Evolutionary conservation across 64 coral and sea anemone genomes (phyloP).

Genomic region (Dendronephthya gigantea): DNA sequence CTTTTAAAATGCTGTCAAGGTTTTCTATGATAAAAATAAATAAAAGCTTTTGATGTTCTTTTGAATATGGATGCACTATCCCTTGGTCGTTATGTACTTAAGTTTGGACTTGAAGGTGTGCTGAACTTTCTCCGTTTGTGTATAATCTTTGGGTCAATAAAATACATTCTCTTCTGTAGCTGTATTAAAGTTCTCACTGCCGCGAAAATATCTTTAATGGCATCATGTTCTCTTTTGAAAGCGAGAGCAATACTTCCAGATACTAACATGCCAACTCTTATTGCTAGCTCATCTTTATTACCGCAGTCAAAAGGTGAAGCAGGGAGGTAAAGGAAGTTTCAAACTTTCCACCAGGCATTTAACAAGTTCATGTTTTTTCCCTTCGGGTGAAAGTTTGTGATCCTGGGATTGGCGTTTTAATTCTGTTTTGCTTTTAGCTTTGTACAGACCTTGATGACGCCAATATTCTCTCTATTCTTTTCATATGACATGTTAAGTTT

Average conservation of each 20-base stretch:
- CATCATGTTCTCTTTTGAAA: conserved; percentile 24
- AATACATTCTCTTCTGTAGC: conserved; percentile 22
- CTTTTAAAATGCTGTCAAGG: no score
- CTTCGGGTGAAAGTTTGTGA: conserved; percentile 6
- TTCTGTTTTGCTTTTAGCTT: neutral
- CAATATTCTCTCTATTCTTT: conserved; percentile 28
- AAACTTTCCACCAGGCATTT: conserved; percentile 15
- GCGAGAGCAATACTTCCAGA: neutral
- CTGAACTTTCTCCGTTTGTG: conserved; percentile 27
- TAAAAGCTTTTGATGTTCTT: no score
- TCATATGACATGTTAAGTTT: conserved; percentile 31
- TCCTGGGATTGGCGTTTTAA: conserved; percentile 22
- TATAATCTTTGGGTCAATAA: conserved; percentile 28
- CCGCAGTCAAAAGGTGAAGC: conserved; percentile 25
- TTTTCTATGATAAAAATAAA: no score
- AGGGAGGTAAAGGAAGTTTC: conserved; percentile 14
- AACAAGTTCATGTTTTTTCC: conserved; percentile 34
- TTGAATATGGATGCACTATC: neutral
- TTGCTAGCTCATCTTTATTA: conserved; percentile 31
- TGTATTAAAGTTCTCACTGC: conserved; percentile 13
- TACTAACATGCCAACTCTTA: conserved; percentile 41
- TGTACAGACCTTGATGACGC: conserved; percentile 32
- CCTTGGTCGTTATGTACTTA: conserved; percentile 15
- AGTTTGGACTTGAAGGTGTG: neutral
- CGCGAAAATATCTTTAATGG: conserved; percentile 20